These are phyloP conservation scores for Taxidea taxus DNA, from an alignment of 2,113 vertebrate genomes.

Conservation along the genomic window DNA sequence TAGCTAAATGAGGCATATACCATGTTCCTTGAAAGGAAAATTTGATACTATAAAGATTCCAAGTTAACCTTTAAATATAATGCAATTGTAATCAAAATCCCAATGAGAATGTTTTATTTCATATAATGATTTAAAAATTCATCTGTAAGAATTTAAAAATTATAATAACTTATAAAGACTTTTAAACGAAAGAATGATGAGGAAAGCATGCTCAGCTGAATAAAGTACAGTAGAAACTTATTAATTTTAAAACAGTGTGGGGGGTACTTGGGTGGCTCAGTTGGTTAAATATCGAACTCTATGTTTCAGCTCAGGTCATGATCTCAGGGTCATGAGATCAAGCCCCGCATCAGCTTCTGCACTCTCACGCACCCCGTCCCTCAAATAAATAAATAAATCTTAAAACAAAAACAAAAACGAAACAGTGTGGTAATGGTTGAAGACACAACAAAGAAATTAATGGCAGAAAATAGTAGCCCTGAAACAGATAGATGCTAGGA, in stretches of 20 bases:
- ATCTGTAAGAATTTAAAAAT: background rate
- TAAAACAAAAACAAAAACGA: background rate
- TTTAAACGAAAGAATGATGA: background rate
- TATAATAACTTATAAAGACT: background rate
- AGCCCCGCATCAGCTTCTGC: background rate
- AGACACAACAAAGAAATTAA: background rate
- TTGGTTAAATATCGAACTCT: background rate
- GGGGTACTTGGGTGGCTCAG: background rate
- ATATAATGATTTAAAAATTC: background rate
- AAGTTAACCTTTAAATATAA: background rate
- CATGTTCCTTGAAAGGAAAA: background rate
- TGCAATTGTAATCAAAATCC: background rate
- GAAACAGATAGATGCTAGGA: background rate
- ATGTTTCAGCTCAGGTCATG: background rate
- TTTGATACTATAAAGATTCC: background rate
- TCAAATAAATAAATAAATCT: background rate
- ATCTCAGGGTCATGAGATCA: background rate
- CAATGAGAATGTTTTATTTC: background rate
- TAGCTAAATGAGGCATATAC: background rate
- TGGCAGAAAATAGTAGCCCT: background rate
- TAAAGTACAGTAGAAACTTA: background rate
- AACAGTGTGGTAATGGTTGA: background rate
- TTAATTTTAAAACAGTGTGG: background rate
- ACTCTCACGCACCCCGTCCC: background rate
- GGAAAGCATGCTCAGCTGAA: background rate